Evolutionary conservation across 2,797 vertebrate genomes (phyloP).

Genomic region (Phataginus tricuspis): DNA sequence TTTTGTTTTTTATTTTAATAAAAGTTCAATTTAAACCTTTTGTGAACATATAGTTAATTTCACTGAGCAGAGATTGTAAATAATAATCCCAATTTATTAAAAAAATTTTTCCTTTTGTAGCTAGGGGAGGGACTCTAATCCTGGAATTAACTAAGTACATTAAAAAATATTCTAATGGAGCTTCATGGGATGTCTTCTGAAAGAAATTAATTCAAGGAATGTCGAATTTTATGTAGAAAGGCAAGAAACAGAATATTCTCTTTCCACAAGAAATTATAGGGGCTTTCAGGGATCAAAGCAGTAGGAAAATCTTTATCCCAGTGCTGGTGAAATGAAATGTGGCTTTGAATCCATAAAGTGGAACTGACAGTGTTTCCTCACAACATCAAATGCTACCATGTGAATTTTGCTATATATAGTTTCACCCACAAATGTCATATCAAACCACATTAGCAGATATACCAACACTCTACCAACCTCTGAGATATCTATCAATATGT

Average conservation of each 20-base stretch:
- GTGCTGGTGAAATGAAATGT: constrained; percentile 46
- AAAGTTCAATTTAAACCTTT: constrained; percentile 53
- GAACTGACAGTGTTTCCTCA: constrained; percentile 59
- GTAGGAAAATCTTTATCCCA: constrained; percentile 64
- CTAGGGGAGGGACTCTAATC: constrained; percentile 49
- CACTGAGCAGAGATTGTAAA: constrained; percentile 66
- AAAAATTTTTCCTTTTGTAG: constrained; percentile 39
- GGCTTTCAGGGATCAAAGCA: constrained; percentile 55
- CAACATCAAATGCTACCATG: constrained; percentile 29
- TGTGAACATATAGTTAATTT: constrained; percentile 72
- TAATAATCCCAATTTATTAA: constrained; percentile 60
- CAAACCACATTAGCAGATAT: constrained; percentile 1
- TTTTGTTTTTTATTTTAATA: constrained; percentile 45
- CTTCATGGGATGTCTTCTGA: constrained; percentile 1
- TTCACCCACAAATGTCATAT: not conserved
- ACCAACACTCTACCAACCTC: not conserved
- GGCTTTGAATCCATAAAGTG: constrained; percentile 67
- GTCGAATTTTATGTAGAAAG: constrained; percentile 45
- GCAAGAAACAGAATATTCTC: constrained; percentile 5
- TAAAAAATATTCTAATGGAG: not conserved
- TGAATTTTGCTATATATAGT: not conserved
- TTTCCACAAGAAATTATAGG: constrained; percentile 51
- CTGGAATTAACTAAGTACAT: constrained; percentile 54
- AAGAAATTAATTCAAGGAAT: constrained; percentile 65
- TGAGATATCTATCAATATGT: not conserved